Conservation (phyloP, 2,113 vertebrate genomes). For the Xenopus tropicalis region UCB_Xtro_10.0 CM004446.2:49502501-49503000, state of each 20-base stretch:
- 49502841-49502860: conserved; percentile 77
- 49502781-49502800: conserved; percentile 64
- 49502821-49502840: conserved; percentile 69
- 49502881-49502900: conserved; percentile 87
- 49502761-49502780: conserved; percentile 67
- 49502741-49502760: conserved; percentile 62
- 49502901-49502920: conserved; percentile 96
- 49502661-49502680: conserved; percentile 65
- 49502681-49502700: conserved; percentile 66
- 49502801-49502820: conserved; percentile 72
- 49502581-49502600: conserved; percentile 78
- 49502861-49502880: conserved; percentile 78
- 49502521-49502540: conserved; percentile 80
- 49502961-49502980: conserved; percentile 93
- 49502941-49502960: conserved; percentile 96
- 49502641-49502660: conserved; percentile 68
- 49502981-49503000: conserved; percentile 85
- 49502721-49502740: conserved; percentile 76
- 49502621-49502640: conserved; percentile 68
- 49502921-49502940: conserved; percentile 95
- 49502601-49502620: conserved; percentile 68
- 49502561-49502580: conserved; percentile 90
- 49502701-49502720: conserved; percentile 76
- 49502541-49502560: conserved; percentile 85
- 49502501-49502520: conserved; percentile 74